Base-by-base conservation (phyloP, 2,888 invertebrate genomes). In the Drosophila kanekoi region DNA sequence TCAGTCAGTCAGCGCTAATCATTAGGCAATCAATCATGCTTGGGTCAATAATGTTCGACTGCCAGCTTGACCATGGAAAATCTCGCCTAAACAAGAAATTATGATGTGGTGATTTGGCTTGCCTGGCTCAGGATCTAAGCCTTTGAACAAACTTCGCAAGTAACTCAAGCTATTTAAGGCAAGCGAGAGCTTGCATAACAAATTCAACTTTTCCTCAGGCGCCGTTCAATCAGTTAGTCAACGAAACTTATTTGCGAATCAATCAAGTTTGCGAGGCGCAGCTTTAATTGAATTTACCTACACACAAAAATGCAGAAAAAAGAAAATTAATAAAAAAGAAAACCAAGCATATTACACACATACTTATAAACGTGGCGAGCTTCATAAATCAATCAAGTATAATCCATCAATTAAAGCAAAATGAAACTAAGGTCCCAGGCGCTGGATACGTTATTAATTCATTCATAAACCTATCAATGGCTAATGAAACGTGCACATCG, bases 351-450 rank as follows among this genome's bases (percentile, higher is more conserved):
- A 51, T 52, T 40, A 32, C 37, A 60, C 45, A 33, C 23, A 38
- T 32, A 49, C 49, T 23, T 40, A 8, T 45, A 45, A 18, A 44
- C 41, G n/a, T 33, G 10, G 11, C 32, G 53, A 53, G 58, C 51
- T 77, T 67, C 65, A 80, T 80, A 75, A 83, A 87, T 85, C 79
- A 77, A 81, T 83, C 77, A 73, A 59, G 41, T n/a, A 44, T 57
- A 72, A 72, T 63, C 82, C 68, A 83, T 87, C 88, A 87, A 78
- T 81, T 79, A 81, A 75, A 64, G 58, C 40, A 67, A 60, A 58
- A 35, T 53, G 40, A 59, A 71, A 33, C 23, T 4, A 41, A 18
- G 20, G 20, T 14, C 9, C 37, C 54, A 23, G 49, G 32, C 54
- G 57, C 8, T 33, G 57, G 52, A 48, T 38, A 47, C 32, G 67